Base-by-base conservation (phyloP, 1,140 invertebrate genomes). In the Apocrypta bakeri region DNA sequence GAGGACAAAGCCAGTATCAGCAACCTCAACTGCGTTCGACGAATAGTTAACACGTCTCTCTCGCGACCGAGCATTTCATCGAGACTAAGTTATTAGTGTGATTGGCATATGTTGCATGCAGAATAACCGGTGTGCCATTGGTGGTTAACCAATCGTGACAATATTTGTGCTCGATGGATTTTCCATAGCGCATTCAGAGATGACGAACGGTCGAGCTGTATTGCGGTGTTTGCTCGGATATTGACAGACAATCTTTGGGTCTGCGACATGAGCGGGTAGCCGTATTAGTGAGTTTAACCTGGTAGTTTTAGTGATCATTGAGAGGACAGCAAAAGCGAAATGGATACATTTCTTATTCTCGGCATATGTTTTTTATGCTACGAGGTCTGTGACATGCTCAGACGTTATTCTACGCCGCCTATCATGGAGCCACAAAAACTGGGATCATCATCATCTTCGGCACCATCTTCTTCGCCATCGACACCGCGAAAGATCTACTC, bases 291-390 rank as follows among this genome's bases (percentile, higher is more conserved):
- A 12, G 14, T 6, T 6, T 1, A 27, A 66, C 63, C 1, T 27
- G 14, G 11, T 69, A 69, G 31, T 69, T 69, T 37, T 69, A 69
- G 68, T 8, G 68, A 31, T 21, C 21, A 21, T 7, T 21, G 3
- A 12, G 4, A 21, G 48, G 21, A 56, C 27, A 69, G 33, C 11
- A 7, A 21, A 29, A 29, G 17, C 69, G 83, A 83, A 82, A 94
- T 94, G 93, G 93, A 94, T 91, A 93, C 92, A 73, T 93, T 93
- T 74, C 87, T 93, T 63, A 92, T 94, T 74, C 88, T 94, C 73
- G 92, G 93, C 21, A 91, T 93, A 73, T 94, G 92, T 87, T 90
- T 94, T 78, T 86, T 94, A 75, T 94, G 93, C 84, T 94, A 94
- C 84, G 92, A 93, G 87, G 87, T 93, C 81, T 93, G 93, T 84